Conservation (phyloP, 2,113 vertebrate genomes). For the Nothocercus nigrocapillus region DNA sequence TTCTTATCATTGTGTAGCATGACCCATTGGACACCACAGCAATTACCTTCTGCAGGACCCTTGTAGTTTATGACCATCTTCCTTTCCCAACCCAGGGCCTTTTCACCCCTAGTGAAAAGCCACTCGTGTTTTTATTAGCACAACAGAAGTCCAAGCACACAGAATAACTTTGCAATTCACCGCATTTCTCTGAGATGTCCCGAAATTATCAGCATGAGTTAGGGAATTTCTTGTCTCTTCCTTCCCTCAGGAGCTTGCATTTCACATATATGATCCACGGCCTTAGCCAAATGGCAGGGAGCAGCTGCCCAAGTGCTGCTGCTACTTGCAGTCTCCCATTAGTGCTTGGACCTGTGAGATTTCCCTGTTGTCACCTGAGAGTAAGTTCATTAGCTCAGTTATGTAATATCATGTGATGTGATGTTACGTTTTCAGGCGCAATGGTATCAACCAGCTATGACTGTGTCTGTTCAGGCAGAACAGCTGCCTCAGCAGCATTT, state of each 20-base stretch:
- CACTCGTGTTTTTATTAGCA: background rate
- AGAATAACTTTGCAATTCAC: background rate
- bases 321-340: background rate
- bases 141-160: background rate
- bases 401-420: accelerated
- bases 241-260: accelerated
- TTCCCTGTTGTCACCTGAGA: accelerated
- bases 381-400: background rate
- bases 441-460: accelerated
- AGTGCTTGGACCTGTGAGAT: background rate
- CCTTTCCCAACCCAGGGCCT: background rate
- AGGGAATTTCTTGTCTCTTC: background rate
- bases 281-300: background rate
- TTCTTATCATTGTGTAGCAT: background rate
- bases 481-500: background rate
- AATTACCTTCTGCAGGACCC: background rate
- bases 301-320: background rate
- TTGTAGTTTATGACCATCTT: background rate
- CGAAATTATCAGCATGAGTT: background rate
- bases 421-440: background rate
- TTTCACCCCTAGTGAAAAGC: background rate
- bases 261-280: background rate
- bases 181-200: background rate
- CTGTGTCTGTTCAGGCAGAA: background rate
- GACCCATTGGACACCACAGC: background rate